These are phyloP conservation scores for Pongo abelii DNA, from an alignment of 2,113 vertebrate species.

Conservation along the genomic window DNA sequence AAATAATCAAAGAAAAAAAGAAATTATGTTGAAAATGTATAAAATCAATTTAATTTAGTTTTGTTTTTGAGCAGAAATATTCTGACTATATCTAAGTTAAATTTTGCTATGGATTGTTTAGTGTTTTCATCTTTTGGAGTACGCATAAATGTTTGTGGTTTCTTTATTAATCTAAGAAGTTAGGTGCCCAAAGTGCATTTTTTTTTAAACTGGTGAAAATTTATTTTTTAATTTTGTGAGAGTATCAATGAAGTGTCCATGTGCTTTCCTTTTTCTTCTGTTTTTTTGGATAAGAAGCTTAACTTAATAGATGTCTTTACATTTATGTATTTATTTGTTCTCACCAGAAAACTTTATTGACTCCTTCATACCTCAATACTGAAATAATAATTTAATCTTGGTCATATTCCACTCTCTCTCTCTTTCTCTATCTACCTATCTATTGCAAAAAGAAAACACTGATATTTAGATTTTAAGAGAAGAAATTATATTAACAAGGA, in stretches of 20 bases:
- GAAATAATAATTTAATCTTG: background rate
- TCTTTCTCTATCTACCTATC: background rate
- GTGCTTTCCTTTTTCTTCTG: background rate
- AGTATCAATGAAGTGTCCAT: background rate
- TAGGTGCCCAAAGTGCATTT: background rate
- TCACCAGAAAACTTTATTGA: background rate
- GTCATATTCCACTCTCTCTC: background rate
- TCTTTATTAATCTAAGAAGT: background rate
- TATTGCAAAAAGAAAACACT: background rate
- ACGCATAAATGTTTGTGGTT: background rate
- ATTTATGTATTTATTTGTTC: background rate
- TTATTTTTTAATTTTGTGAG: background rate
- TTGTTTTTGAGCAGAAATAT: background rate
- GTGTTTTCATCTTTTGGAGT: background rate
- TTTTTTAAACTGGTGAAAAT: background rate
- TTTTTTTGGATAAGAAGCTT: background rate
- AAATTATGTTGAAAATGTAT: background rate
- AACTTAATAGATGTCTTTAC: background rate
- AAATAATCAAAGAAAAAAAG: slow-evolving; percentile 36
- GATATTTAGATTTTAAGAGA: background rate
- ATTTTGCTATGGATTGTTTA: background rate
- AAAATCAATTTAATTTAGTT: slow-evolving; percentile 12
- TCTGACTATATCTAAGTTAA: background rate
- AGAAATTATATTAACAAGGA: background rate
- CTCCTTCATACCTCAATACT: background rate